These are phyloP conservation scores for Drosophila ohnishii DNA, from an alignment of 1,140 invertebrate genomes.

Conservation along the genomic window DNA sequence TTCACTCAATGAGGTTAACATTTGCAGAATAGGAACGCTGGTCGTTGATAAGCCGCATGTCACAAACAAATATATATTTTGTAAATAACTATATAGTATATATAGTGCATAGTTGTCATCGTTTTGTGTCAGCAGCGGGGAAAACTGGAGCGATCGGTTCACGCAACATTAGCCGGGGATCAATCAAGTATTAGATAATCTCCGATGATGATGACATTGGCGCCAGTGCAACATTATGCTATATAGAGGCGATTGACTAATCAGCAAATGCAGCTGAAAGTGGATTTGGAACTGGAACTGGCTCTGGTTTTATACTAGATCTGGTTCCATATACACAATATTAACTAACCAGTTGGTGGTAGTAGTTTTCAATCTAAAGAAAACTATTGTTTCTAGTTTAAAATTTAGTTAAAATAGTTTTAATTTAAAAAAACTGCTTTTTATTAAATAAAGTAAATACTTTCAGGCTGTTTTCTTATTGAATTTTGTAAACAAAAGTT, in stretches of 20 bases:
- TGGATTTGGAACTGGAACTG: slow-evolving; percentile 21
- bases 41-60: slow-evolving; percentile 18
- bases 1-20: neutral
- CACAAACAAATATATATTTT: slow-evolving; percentile 5
- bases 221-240: slow-evolving; percentile 36
- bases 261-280: slow-evolving; percentile 35
- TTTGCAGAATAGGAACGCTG: neutral
- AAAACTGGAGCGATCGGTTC: slow-evolving; percentile 34
- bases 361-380: neutral
- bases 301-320: slow-evolving; percentile 23
- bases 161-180: slow-evolving; percentile 42
- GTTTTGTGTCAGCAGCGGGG: neutral
- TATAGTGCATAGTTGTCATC: slow-evolving; percentile 7
- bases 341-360: slow-evolving; percentile 15
- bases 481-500: too few relatives aligned
- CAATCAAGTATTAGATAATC: slow-evolving; percentile 45
- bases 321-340: slow-evolving; percentile 22
- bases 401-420: neutral
- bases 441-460: too few relatives aligned
- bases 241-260: slow-evolving; percentile 31
- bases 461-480: too few relatives aligned
- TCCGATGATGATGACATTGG: slow-evolving; percentile 36
- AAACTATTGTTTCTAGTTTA: too few relatives aligned
- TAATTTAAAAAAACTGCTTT: too few relatives aligned
- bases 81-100: neutral